A percentile compares a stretch with the other conserved stretches of the same genome.
phyloP scores from a whole-genome alignment of 2,797 vertebrate genomes.

The Tokudaia tokunoshimensis region DNA sequence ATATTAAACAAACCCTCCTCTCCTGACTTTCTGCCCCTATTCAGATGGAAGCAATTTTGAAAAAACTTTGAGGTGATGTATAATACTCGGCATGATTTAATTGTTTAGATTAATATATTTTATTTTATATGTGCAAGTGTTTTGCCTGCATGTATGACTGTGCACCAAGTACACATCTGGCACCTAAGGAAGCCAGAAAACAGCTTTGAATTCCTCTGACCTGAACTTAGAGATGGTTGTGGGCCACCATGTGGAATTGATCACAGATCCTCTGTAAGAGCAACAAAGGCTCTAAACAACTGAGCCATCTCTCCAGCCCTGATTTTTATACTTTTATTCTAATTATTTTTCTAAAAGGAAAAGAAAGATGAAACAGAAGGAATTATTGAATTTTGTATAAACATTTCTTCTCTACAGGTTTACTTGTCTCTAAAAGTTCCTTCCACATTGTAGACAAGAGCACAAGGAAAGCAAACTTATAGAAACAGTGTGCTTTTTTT shows the following conservation, averaged over 20 bases:
- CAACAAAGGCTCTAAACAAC: not conserved
- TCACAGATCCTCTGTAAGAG: not conserved
- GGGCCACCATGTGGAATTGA: not conserved
- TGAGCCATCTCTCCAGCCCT: not conserved
- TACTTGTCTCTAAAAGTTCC: not conserved
- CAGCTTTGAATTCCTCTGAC: not conserved
- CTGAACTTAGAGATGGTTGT: not conserved
- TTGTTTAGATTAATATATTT: not conserved
- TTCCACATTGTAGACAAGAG: not conserved
- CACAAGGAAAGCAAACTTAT: slow-evolving; percentile 9
- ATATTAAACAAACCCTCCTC: not conserved
- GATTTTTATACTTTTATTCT: not conserved
- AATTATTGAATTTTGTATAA: slow-evolving; percentile 21
- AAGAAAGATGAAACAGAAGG: not conserved
- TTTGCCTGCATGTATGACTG: not conserved
- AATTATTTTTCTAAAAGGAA: not conserved
- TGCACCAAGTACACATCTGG: not conserved
- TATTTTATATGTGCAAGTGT: not conserved
- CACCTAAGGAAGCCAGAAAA: not conserved
- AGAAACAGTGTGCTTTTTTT: not conserved
- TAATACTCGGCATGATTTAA: not conserved
- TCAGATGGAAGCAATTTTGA: not conserved
- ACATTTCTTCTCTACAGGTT: slow-evolving; percentile 5
- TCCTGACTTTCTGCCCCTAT: not conserved
- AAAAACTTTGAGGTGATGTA: not conserved